phyloP scores from a whole-genome alignment of 2,797 vertebrate species.

The Cyprinodon diabolis region DNA sequence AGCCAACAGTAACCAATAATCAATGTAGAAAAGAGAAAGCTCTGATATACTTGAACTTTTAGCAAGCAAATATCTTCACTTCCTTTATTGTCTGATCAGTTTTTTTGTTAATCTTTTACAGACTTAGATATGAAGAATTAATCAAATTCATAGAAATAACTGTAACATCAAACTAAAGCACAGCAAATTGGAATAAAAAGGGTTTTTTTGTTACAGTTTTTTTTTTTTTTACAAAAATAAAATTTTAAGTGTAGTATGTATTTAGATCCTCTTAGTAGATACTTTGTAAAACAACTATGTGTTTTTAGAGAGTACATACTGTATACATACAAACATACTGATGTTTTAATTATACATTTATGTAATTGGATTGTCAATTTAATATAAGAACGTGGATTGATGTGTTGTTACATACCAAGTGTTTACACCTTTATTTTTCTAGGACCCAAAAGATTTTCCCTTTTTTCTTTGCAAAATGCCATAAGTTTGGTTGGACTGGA shows the following conservation, averaged over 20 bases:
- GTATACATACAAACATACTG: no score
- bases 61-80: conserved; percentile 37
- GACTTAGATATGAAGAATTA: conserved; percentile 37
- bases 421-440: no score
- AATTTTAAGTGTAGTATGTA: not conserved
- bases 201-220: not conserved
- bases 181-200: not conserved
- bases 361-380: no score
- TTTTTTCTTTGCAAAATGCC: no score
- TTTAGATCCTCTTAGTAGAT: not conserved
- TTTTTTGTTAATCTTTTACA: conserved; percentile 25
- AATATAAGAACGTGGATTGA: no score
- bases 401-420: no score
- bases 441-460: no score
- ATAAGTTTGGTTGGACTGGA: not conserved
- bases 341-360: no score
- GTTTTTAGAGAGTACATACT: not conserved
- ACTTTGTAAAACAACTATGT: not conserved
- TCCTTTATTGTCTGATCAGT: conserved; percentile 8
- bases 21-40: conserved; percentile 24
- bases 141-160: conserved; percentile 73
- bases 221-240: not conserved
- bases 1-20: conserved; percentile 11
- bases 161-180: conserved; percentile 23
- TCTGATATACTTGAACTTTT: conserved; percentile 27